Conservation (phyloP, 2,888 invertebrate species). For the Acrobasis suavella region DNA sequence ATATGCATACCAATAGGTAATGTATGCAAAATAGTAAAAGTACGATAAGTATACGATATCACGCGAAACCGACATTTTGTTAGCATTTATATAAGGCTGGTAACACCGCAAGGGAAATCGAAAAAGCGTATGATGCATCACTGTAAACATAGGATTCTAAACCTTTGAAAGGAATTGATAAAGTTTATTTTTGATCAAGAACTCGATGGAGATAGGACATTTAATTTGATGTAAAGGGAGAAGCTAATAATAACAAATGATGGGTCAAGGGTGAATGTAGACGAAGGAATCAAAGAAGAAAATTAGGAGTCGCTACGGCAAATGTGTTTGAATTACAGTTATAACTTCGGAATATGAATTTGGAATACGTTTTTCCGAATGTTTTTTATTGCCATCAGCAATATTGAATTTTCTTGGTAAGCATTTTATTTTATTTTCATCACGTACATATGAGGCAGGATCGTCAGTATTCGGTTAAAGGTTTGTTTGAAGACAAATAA, state of each 20-base stretch:
- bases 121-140: conserved; percentile 41
- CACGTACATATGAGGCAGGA: conserved; percentile 9
- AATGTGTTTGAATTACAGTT: conserved; percentile 36
- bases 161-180: conserved; percentile 36
- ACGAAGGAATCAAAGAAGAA: conserved; percentile 58
- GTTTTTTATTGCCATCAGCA: conserved; percentile 24
- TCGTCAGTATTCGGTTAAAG: conserved; percentile 10
- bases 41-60: conserved; percentile 70
- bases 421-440: conserved; percentile 19
- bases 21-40: conserved; percentile 77
- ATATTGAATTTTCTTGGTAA: conserved; percentile 20
- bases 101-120: conserved; percentile 37
- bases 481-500: conserved; percentile 12
- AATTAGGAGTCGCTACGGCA: conserved; percentile 49
- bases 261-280: conserved; percentile 72
- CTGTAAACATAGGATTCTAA: conserved; percentile 30
- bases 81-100: conserved; percentile 71
- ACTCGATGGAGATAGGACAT: conserved; percentile 34
- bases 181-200: conserved; percentile 37
- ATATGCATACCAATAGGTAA: conserved; percentile 61
- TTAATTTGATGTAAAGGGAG: conserved; percentile 36
- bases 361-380: conserved; percentile 23
- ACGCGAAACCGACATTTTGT: conserved; percentile 79
- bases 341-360: conserved; percentile 30
- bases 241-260: conserved; percentile 68